Evolutionary conservation across 1,140 invertebrate species (phyloP), one percentile per base, ranked within the genome.

Genomic region (Drosophila burlai): DNA sequence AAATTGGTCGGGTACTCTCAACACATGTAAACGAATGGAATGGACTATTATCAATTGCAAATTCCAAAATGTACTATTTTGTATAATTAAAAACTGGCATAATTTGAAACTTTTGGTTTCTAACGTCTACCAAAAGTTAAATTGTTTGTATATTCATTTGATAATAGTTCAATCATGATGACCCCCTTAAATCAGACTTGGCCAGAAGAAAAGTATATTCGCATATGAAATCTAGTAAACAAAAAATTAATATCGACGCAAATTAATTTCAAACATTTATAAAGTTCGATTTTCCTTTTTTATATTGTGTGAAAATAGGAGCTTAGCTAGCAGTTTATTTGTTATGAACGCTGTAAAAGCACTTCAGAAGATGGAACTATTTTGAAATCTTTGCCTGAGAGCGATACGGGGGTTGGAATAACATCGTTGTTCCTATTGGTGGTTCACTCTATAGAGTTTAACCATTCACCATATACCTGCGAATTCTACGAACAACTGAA

Each of bases 291-390:
- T 46, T 75, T 75, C 40, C 62, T 68, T 78, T 83, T 66, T 83
- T 78, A 67, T 71, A 75, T 83, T 87, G 73, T 81, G 77, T 83
- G 77, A 87, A 87, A 83, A 87, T 87, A 80, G 64, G 62, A 67
- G 80, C 80, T 86, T 71, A 87, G 76, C 60, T 68, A 74, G 66
- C 43, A 80, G 50, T 72, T 67, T 38, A 58, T 73, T 86, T 83
- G 80, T 78, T 67, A 31, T 54, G 40, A 55, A 47, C 47, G 58
- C 50, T 67, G 75, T 59, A 45, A 85, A 73, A 71, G 72, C 60
- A 83, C 78, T 83, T 84, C 72, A 81, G 13, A 45, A 65, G 38
- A 80, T 63, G 71, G 64, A 86, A 90, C 77, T 81, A 75, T 75
- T 78, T 83, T 40, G 29, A 67, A 74, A 79, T 73, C 47, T 66